Conservation (phyloP, 1,140 invertebrate genomes). For the Apocrypta bakeri region DNA sequence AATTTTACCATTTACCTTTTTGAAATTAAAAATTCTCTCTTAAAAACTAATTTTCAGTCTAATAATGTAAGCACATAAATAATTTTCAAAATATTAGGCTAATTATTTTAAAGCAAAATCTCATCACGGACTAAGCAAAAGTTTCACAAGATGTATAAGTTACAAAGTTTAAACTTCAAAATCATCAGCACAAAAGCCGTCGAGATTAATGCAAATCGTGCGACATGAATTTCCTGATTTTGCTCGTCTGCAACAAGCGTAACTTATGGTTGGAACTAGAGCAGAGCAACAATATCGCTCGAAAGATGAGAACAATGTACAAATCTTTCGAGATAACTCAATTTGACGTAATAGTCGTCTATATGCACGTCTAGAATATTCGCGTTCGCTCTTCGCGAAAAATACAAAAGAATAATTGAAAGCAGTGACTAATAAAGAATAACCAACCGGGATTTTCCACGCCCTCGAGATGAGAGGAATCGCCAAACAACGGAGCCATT, state of each 20-base stretch:
- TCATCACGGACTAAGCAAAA: not conserved
- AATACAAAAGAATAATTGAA: not conserved
- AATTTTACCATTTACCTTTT: too few relatives aligned
- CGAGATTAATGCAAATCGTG: constrained; percentile 62
- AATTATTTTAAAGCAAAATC: not conserved
- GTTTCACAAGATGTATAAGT: not conserved
- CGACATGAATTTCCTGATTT: constrained; percentile 63
- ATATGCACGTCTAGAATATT: not conserved
- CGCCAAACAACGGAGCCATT: not conserved
- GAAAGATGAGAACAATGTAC: constrained; percentile 17
- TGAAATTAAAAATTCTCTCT: too few relatives aligned
- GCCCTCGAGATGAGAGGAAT: too few relatives aligned
- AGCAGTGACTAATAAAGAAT: not conserved
- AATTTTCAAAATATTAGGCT: too few relatives aligned
- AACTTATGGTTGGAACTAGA: constrained; percentile 55
- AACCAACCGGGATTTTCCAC: not conserved
- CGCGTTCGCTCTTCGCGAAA: too few relatives aligned
- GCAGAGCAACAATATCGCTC: constrained; percentile 35
- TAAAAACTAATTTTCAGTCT: too few relatives aligned
- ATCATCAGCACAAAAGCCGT: constrained; percentile 52
- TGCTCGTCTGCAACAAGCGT: constrained; percentile 33
- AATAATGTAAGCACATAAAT: too few relatives aligned
- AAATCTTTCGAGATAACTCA: constrained; percentile 29
- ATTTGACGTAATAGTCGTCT: constrained; percentile 15
- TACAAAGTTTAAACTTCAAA: constrained; percentile 22